These are phyloP conservation scores for Forbesichthys papilliferus DNA, from an alignment of 2,113 vertebrate species.

Conservation along the genomic window DNA sequence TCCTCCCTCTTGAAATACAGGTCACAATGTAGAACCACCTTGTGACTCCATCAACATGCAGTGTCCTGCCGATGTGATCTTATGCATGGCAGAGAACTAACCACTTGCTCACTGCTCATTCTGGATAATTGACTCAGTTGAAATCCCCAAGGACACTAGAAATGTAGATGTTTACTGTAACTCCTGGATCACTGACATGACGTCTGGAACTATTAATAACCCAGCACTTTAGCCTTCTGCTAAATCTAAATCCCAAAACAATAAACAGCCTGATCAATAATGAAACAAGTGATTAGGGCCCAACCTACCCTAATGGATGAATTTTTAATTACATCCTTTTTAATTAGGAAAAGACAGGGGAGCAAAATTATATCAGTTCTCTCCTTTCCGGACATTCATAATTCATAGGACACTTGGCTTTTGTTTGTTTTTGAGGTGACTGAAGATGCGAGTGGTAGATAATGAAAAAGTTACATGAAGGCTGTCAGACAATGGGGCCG, in stretches of 20 bases:
- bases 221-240: background rate
- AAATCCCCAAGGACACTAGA: background rate
- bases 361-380: constrained; percentile 35
- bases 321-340: constrained; percentile 62
- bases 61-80: constrained; percentile 2
- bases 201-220: constrained; percentile 3
- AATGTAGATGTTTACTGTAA: background rate
- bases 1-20: too few relatives aligned
- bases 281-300: constrained; percentile 58
- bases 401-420: constrained; percentile 43
- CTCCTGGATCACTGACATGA: constrained; percentile 4
- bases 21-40: too few relatives aligned
- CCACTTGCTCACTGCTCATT: background rate
- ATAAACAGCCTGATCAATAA: constrained; percentile 61
- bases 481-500: constrained; percentile 12
- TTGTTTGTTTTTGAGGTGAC: constrained; percentile 31
- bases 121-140: background rate
- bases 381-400: constrained; percentile 49
- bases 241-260: constrained; percentile 41
- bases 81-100: background rate
- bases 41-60: background rate
- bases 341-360: constrained; percentile 48
- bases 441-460: constrained; percentile 34
- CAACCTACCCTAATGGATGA: constrained; percentile 48
- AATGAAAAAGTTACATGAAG: constrained; percentile 17